phyloP scores from a whole-genome alignment of 2,888 invertebrate species.

The Pyrocoelia pectoralis region DNA sequence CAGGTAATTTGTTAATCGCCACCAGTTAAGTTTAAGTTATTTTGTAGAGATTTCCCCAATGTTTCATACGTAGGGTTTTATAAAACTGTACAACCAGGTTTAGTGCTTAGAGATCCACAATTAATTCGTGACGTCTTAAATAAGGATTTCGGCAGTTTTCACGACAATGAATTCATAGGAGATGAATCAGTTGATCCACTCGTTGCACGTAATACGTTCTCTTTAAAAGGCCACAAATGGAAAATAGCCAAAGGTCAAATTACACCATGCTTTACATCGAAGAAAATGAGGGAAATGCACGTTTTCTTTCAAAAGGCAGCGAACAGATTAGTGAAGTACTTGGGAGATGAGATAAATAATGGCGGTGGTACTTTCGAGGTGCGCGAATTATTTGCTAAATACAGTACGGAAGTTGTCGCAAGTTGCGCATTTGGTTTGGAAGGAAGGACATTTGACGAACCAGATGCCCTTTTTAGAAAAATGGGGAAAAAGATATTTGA shows the following conservation, averaged over 20 bases:
- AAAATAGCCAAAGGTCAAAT: slow-evolving; percentile 60
- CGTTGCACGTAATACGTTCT: slow-evolving; percentile 61
- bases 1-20: slow-evolving; percentile 38
- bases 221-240: slow-evolving; percentile 62
- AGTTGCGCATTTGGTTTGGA: slow-evolving; percentile 60
- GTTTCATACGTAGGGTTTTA: slow-evolving; percentile 54
- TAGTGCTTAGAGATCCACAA: slow-evolving; percentile 54
- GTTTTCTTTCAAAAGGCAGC: slow-evolving; percentile 59
- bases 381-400: slow-evolving; percentile 57
- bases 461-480: slow-evolving; percentile 47
- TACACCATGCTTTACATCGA: slow-evolving; percentile 62
- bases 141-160: slow-evolving; percentile 55
- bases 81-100: slow-evolving; percentile 47
- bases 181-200: slow-evolving; percentile 60
- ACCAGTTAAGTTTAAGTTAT: neutral
- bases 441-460: slow-evolving; percentile 52
- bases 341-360: slow-evolving; percentile 46
- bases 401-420: slow-evolving; percentile 58
- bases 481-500: slow-evolving; percentile 50
- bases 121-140: slow-evolving; percentile 51
- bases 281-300: slow-evolving; percentile 61
- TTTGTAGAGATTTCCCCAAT: slow-evolving; percentile 48
- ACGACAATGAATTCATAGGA: slow-evolving; percentile 53
- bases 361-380: slow-evolving; percentile 55
- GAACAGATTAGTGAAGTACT: slow-evolving; percentile 52